phyloP scores from a whole-genome alignment of 2,113 vertebrate genomes.

The Bucco capensis region DNA sequence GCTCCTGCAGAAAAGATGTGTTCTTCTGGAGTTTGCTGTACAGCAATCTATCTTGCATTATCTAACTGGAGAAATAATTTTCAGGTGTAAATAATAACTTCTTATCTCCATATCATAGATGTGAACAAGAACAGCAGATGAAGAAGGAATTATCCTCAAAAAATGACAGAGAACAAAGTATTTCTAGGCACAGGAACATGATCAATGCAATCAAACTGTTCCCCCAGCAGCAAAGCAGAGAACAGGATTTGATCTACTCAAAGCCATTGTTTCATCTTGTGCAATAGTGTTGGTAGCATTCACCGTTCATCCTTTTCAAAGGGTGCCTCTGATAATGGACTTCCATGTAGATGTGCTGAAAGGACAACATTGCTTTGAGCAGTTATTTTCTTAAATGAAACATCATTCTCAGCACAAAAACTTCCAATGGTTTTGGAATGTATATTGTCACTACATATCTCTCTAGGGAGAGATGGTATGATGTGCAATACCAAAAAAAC shows the following conservation, averaged over 20 bases:
- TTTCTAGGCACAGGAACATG: background rate
- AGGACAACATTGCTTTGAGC: background rate
- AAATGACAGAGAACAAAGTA: background rate
- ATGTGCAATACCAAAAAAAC: background rate
- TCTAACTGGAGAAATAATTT: background rate
- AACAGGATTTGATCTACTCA: background rate
- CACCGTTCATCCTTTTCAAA: background rate
- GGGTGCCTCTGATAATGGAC: background rate
- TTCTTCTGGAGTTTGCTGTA: background rate
- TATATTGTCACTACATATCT: background rate
- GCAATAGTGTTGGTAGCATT: fast-evolving
- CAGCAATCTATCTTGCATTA: background rate
- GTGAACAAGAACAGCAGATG: background rate
- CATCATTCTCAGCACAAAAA: background rate
- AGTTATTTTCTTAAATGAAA: background rate
- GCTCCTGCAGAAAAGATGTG: background rate
- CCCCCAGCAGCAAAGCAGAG: background rate
- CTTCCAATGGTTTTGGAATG: background rate
- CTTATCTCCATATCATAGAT: background rate
- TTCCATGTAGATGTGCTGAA: background rate
- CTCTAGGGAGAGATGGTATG: background rate
- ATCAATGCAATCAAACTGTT: background rate
- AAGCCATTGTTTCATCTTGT: background rate
- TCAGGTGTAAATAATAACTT: background rate
- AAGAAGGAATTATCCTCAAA: background rate